phyloP scores from a whole-genome alignment of 2,113 vertebrate species.

The Clinocottus analis region DNA sequence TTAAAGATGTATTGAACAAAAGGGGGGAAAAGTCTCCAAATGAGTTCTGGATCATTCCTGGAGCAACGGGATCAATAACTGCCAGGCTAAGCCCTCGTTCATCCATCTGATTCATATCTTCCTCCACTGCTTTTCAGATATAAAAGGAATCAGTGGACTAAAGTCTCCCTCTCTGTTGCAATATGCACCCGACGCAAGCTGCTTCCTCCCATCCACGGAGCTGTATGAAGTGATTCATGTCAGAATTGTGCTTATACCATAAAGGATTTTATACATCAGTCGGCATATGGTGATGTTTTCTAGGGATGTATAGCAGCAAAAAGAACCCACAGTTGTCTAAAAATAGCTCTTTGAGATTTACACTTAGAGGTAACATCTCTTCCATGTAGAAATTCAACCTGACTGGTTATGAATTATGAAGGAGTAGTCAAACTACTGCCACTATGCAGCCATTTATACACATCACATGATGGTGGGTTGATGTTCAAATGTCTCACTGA shows the following conservation, averaged over 20 bases:
- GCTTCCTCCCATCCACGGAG: slow-evolving; percentile 55
- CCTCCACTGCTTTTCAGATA: slow-evolving; percentile 45
- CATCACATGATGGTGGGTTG: slow-evolving; percentile 20
- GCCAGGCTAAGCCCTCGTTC: slow-evolving; percentile 78
- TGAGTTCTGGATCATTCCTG: slow-evolving; percentile 80
- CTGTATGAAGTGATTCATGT: slow-evolving; percentile 55
- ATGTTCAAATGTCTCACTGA: slow-evolving; percentile 2
- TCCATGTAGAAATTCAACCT: slow-evolving; percentile 26
- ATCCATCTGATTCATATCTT: slow-evolving; percentile 82
- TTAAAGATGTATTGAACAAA: slow-evolving; percentile 79
- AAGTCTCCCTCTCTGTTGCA: slow-evolving; percentile 51
- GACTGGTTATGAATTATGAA: slow-evolving; percentile 43
- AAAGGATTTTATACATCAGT: slow-evolving; percentile 49
- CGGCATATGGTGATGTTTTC: slow-evolving; percentile 10
- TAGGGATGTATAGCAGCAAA: slow-evolving; percentile 23
- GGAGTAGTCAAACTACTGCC: slow-evolving; percentile 31
- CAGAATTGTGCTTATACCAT: slow-evolving; percentile 38
- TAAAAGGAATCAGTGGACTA: slow-evolving; percentile 53
- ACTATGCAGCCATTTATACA: slow-evolving; percentile 18
- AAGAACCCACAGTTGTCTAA: slow-evolving; percentile 37
- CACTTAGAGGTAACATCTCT: slow-evolving; percentile 25
- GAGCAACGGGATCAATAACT: slow-evolving; percentile 79
- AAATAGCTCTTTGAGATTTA: slow-evolving; percentile 52
- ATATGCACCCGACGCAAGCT: slow-evolving; percentile 41
- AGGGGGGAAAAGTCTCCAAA: slow-evolving; percentile 69